A percentile compares a stretch with the other conserved stretches of the same genome.
phyloP scores from a whole-genome alignment of 2,113 vertebrate genomes.

The Elachura formosa region DNA sequence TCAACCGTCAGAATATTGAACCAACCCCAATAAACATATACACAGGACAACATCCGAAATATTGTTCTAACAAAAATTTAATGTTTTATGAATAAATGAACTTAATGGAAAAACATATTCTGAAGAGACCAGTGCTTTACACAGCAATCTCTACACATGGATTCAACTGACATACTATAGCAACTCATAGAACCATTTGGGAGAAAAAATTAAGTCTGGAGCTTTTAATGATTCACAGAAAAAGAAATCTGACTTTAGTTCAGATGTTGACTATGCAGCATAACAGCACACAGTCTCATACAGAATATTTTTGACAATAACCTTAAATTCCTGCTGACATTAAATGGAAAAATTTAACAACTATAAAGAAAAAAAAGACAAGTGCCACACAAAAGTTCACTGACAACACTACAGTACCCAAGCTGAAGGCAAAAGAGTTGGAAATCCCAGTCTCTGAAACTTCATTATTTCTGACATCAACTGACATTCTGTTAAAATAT shows the following conservation, averaged over 20 bases:
- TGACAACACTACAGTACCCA: background rate
- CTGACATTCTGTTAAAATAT: background rate
- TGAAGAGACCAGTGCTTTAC: background rate
- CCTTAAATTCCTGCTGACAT: background rate
- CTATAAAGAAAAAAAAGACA: background rate
- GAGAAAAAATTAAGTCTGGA: conserved; percentile 4
- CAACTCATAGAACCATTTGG: background rate
- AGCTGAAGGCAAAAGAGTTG: background rate
- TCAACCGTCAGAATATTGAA: too few relatives aligned
- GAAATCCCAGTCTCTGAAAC: background rate
- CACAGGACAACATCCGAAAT: background rate
- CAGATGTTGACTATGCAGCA: background rate
- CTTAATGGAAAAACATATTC: background rate
- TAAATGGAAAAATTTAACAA: background rate
- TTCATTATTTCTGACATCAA: background rate
- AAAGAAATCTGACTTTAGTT: background rate
- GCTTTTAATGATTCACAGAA: background rate
- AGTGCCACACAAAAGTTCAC: background rate
- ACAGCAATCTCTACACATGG: background rate
- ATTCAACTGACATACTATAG: background rate
- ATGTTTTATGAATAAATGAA: background rate
- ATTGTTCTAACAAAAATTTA: background rate
- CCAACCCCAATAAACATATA: too few relatives aligned
- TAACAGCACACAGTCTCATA: background rate
- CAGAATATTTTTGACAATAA: background rate